These are phyloP conservation scores for Stegana nigrithorax DNA, from an alignment of 2,888 invertebrate genomes.

Conservation along the genomic window DNA sequence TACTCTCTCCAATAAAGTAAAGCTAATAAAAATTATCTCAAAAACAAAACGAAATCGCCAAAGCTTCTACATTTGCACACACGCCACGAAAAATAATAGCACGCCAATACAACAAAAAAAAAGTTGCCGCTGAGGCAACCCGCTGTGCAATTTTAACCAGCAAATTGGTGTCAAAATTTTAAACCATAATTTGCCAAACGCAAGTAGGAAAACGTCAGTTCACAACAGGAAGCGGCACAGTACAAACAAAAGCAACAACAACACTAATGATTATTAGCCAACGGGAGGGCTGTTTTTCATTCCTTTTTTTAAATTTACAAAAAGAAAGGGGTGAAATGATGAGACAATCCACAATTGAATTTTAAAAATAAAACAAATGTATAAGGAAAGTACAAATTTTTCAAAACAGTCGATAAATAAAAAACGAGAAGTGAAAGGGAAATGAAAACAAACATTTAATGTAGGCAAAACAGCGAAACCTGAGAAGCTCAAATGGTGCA, in stretches of 20 bases:
- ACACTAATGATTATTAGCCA: constrained; percentile 14
- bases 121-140: constrained; percentile 21
- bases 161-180: constrained; percentile 54
- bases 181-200: constrained; percentile 22
- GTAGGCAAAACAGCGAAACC: constrained; percentile 54
- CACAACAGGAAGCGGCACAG: constrained; percentile 4
- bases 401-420: constrained; percentile 28
- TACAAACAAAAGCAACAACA: neutral
- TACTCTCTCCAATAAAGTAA: too few relatives aligned
- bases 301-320: neutral
- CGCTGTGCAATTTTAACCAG: constrained; percentile 32
- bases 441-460: constrained; percentile 52
- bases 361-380: constrained; percentile 1
- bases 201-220: constrained; percentile 1
- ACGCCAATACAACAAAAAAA: neutral
- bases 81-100: neutral
- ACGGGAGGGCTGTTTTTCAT: neutral
- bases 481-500: constrained; percentile 39
- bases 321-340: constrained; percentile 5
- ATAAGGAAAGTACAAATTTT: neutral
- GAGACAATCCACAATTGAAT: constrained; percentile 5
- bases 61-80: neutral
- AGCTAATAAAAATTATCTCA: too few relatives aligned
- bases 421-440: constrained; percentile 52
- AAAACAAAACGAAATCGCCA: neutral